Conservation (phyloP, 2,113 vertebrate species). For the Ivindomyrus marchei region DNA sequence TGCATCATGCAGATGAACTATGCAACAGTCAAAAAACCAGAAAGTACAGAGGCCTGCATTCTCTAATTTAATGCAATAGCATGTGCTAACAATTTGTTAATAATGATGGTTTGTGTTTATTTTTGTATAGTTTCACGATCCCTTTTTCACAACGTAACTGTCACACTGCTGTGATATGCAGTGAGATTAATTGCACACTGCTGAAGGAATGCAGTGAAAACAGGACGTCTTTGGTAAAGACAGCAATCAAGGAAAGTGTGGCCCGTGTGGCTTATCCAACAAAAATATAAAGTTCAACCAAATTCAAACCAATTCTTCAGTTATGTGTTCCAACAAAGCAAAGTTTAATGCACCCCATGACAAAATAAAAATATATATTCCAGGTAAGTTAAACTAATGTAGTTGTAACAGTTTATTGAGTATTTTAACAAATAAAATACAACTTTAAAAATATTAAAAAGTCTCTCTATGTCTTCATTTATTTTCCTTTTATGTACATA, state of each 20-base stretch:
- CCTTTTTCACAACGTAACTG: not conserved
- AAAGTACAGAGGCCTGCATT: not conserved
- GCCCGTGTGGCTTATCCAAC: not conserved
- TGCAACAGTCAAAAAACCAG: not conserved
- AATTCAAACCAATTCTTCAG: not conserved
- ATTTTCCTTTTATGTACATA: too few relatives aligned
- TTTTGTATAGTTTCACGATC: not conserved
- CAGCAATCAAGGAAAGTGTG: not conserved
- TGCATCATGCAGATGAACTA: not conserved
- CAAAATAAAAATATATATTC: not conserved
- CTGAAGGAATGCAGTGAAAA: not conserved
- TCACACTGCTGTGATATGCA: not conserved
- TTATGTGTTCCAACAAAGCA: not conserved
- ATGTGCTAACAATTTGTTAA: not conserved
- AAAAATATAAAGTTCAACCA: not conserved
- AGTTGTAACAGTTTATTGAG: not conserved
- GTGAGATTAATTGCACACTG: not conserved
- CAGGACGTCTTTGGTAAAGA: not conserved
- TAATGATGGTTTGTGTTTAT: not conserved
- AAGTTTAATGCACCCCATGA: not conserved
- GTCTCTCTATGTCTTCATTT: too few relatives aligned
- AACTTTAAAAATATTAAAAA: not conserved
- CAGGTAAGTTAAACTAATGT: not conserved
- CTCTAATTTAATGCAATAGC: not conserved
- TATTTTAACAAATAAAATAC: not conserved